Percentiles rank a stretch among this genome's conserved stretches.
Conservation (phyloP, 2,113 vertebrate species). For the Hemiprocne comata region DNA sequence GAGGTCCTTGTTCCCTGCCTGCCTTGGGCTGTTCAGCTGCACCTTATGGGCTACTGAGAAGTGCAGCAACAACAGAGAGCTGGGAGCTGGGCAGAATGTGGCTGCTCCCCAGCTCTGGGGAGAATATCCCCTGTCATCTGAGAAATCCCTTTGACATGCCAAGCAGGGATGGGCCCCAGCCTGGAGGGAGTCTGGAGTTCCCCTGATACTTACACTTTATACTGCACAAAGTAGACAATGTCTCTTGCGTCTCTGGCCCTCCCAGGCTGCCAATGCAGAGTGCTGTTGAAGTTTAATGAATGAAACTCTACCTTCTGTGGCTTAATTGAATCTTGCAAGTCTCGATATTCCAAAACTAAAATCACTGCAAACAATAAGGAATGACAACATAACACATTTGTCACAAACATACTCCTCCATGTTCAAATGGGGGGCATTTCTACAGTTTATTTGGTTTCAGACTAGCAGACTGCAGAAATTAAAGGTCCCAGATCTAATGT, state of each 20-base stretch:
- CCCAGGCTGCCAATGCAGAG: constrained; percentile 73
- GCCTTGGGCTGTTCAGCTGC: neutral
- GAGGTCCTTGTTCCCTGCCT: neutral
- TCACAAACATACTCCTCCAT: fast-evolving
- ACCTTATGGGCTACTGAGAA: neutral
- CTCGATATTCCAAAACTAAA: constrained; percentile 30
- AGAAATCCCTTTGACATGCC: neutral
- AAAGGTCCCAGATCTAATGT: neutral
- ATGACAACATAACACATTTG: fast-evolving
- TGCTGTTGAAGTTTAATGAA: constrained; percentile 71
- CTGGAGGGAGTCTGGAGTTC: fast-evolving
- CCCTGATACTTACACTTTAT: constrained; percentile 73
- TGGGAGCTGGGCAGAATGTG: neutral
- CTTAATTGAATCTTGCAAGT: constrained; percentile 37
- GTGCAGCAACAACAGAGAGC: neutral
- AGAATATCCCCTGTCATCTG: neutral
- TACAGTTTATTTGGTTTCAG: neutral
- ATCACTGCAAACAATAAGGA: neutral
- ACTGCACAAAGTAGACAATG: constrained; percentile 73
- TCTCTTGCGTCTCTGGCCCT: neutral
- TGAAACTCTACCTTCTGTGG: constrained; percentile 67
- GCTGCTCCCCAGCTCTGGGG: neutral
- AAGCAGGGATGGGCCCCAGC: neutral
- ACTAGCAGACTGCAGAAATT: neutral
- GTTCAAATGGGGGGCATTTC: neutral